Percentiles rank a stretch among this genome's conserved stretches.
Evolutionary conservation across 2,888 invertebrate genomes (phyloP).

Genomic region (Idaea aversata): DNA sequence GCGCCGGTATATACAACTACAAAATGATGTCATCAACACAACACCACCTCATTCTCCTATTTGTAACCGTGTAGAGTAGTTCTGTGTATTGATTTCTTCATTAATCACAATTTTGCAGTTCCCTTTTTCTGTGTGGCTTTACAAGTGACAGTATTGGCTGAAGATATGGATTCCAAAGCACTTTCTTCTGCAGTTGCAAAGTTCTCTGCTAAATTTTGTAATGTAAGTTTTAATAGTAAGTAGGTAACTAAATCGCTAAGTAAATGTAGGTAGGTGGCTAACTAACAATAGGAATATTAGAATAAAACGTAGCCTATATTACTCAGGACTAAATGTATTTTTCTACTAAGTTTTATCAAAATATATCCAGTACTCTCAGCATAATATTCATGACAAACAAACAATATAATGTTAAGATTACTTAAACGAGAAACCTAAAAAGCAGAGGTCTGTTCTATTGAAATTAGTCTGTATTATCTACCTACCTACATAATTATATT

Average conservation of each 20-base stretch:
- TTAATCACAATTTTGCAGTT: constrained; percentile 42
- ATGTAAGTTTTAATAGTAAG: constrained; percentile 57
- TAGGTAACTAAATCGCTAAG: not conserved
- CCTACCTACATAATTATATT: not conserved
- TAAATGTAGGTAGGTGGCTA: not conserved
- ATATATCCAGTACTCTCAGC: no score
- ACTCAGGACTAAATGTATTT: no score
- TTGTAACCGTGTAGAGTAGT: not conserved
- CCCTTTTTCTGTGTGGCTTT: constrained; percentile 36
- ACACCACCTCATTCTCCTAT: constrained; percentile 2
- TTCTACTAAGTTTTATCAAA: no score
- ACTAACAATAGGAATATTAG: not conserved
- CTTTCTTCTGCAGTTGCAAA: constrained; percentile 59
- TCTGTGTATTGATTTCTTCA: not conserved
- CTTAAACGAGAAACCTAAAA: no score
- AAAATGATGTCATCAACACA: constrained; percentile 25
- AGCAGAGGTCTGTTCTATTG: constrained; percentile 4
- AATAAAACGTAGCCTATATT: no score
- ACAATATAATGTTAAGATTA: no score
- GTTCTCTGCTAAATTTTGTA: constrained; percentile 73
- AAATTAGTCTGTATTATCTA: not conserved
- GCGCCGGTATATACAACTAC: not conserved
- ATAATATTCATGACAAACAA: no score
- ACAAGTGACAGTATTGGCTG: constrained; percentile 31
- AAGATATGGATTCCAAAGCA: constrained; percentile 59